Percentiles rank a stretch among this genome's conserved stretches.
Evolutionary conservation across 2,888 invertebrate genomes (phyloP).

Genomic region (Pycnomerus fuliginosus): DNA sequence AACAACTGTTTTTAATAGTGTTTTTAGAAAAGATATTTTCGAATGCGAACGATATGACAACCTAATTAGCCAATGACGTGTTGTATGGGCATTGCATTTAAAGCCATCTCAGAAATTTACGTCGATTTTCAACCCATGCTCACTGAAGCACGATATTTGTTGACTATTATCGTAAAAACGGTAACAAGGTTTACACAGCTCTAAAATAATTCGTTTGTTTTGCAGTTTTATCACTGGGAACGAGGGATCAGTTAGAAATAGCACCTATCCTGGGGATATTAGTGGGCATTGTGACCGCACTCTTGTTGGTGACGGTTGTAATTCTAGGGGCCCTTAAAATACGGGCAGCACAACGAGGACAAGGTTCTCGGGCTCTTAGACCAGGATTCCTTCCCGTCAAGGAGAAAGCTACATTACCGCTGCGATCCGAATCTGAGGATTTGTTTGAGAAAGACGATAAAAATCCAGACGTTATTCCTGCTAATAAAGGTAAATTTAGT

Average conservation of each 20-base stretch:
- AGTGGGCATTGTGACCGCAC: constrained; percentile 67
- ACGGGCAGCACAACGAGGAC: constrained; percentile 59
- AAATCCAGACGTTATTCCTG: constrained; percentile 86
- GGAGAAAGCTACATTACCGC: constrained; percentile 68
- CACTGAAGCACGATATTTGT: no score
- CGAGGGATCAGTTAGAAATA: constrained; percentile 56
- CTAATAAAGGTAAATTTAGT: constrained; percentile 77
- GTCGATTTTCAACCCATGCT: no score
- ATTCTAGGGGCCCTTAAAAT: constrained; percentile 64
- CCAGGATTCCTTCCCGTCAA: constrained; percentile 63
- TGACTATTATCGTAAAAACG: no score
- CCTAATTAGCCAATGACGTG: no score
- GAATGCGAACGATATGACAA: no score
- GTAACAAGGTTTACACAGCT: no score
- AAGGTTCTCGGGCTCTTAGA: constrained; percentile 56
- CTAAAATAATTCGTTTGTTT: no score
- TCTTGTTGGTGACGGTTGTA: constrained; percentile 65
- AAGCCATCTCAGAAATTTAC: no score
- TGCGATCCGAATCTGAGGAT: constrained; percentile 64
- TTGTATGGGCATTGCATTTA: no score
- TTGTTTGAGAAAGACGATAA: constrained; percentile 79
- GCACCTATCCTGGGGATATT: constrained; percentile 64
- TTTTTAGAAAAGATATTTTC: no score
- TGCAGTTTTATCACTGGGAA: constrained; percentile 53
- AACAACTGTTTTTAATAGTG: no score